Conservation (phyloP, 2,797 vertebrate genomes). For the Protonibea diacanthus region DNA sequence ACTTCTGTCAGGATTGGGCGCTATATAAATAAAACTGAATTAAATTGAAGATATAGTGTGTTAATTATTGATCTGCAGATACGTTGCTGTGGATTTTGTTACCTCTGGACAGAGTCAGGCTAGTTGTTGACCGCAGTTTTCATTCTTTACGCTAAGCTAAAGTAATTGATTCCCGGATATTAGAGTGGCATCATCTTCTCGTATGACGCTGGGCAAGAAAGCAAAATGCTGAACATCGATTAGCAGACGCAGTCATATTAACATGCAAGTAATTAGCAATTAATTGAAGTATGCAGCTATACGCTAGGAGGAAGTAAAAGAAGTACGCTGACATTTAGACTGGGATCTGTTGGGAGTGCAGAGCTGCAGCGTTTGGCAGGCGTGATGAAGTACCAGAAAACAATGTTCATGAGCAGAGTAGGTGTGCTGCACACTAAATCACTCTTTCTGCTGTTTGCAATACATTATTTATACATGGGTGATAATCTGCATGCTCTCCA, state of each 20-base stretch:
- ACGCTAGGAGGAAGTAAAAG: neutral
- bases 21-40: too few species aligned
- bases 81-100: neutral
- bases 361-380: neutral
- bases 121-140: neutral
- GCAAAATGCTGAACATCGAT: neutral
- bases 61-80: too few species aligned
- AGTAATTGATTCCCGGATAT: neutral
- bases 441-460: neutral
- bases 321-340: neutral
- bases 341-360: neutral
- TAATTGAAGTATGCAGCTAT: neutral
- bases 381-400: neutral
- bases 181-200: neutral
- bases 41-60: too few species aligned
- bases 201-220: neutral
- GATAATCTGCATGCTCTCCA: neutral
- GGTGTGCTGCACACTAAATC: constrained; percentile 3
- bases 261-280: neutral
- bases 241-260: neutral
- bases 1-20: too few species aligned
- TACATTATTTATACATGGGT: constrained; percentile 1
- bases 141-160: neutral
- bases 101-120: neutral
- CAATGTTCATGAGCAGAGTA: neutral